Conservation (phyloP, 2,113 vertebrate species). For the Cavia porcellus region DNA sequence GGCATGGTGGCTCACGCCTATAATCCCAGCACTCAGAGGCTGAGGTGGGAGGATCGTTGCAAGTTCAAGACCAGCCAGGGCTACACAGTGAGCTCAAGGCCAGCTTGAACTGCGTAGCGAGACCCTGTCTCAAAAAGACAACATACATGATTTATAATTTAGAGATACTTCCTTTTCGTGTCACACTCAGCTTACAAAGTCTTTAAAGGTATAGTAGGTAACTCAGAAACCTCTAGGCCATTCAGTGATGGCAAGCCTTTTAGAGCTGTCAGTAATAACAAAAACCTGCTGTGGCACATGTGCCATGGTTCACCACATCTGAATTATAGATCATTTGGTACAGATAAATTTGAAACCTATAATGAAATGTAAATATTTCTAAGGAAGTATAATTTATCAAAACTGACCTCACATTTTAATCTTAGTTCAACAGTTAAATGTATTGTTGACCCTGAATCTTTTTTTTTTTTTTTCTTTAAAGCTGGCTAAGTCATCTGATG, state of each 20-base stretch:
- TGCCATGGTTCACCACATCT: not conserved
- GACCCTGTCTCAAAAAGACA: not conserved
- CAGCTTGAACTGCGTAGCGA: too few species aligned
- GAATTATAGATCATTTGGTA: not conserved
- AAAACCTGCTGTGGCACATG: too few species aligned
- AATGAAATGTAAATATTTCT: not conserved
- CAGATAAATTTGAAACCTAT: constrained; percentile 9
- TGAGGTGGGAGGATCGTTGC: too few species aligned
- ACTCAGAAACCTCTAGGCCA: not conserved
- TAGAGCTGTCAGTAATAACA: not conserved
- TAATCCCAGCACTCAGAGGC: too few species aligned
- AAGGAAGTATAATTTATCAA: not conserved
- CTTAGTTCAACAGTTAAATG: not conserved
- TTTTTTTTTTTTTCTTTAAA: not conserved
- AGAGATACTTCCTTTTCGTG: not conserved
- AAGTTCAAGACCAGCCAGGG: too few species aligned
- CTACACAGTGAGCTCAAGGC: too few species aligned
- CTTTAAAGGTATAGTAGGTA: not conserved
- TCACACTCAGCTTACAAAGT: not conserved
- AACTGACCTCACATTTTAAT: not conserved
- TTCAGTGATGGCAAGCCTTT: not conserved
- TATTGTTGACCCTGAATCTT: not conserved
- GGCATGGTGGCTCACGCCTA: too few species aligned
- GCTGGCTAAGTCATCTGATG: not conserved
- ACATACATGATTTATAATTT: not conserved